These are phyloP conservation scores for Pollachius pollachius DNA, from an alignment of 2,113 vertebrate genomes.

Conservation along the genomic window DNA sequence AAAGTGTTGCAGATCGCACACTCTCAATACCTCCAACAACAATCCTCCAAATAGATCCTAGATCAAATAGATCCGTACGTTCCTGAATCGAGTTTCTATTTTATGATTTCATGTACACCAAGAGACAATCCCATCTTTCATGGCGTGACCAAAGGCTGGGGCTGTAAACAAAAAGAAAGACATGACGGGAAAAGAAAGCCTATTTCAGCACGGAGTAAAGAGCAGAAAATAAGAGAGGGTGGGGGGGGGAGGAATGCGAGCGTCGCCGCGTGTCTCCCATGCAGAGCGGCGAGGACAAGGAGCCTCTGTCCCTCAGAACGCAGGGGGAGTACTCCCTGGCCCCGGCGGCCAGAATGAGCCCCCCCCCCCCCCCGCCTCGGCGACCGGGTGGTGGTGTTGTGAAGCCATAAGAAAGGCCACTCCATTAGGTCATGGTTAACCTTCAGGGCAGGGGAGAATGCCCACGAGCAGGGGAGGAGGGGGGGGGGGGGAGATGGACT, in stretches of 20 bases:
- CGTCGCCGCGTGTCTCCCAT: too few species aligned
- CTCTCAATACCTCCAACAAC: background rate
- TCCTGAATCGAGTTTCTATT: background rate
- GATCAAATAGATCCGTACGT: background rate
- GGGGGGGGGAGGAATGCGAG: too few species aligned
- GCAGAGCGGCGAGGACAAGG: slow-evolving; percentile 34
- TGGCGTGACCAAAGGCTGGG: background rate
- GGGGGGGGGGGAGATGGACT: slow-evolving; percentile 1
- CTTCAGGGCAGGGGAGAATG: slow-evolving; percentile 14
- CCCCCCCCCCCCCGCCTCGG: slow-evolving; percentile 19
- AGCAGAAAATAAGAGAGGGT: slow-evolving; percentile 19
- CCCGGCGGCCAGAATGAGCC: slow-evolving; percentile 15
- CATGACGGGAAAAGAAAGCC: background rate
- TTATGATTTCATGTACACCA: background rate
- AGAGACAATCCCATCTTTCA: background rate
- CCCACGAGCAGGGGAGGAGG: slow-evolving; percentile 9
- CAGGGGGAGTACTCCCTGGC: slow-evolving; percentile 49
- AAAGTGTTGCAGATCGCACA: too few species aligned
- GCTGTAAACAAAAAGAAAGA: too few species aligned
- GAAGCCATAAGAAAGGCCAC: slow-evolving; percentile 32
- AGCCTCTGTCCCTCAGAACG: slow-evolving; percentile 49
- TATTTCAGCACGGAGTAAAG: slow-evolving; percentile 5
- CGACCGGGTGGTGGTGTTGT: slow-evolving; percentile 29
- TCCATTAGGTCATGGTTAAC: slow-evolving; percentile 24
- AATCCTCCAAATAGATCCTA: background rate